Evolutionary conservation across 2,797 vertebrate species (phyloP).

Genomic region (Tadarida brasiliensis): DNA sequence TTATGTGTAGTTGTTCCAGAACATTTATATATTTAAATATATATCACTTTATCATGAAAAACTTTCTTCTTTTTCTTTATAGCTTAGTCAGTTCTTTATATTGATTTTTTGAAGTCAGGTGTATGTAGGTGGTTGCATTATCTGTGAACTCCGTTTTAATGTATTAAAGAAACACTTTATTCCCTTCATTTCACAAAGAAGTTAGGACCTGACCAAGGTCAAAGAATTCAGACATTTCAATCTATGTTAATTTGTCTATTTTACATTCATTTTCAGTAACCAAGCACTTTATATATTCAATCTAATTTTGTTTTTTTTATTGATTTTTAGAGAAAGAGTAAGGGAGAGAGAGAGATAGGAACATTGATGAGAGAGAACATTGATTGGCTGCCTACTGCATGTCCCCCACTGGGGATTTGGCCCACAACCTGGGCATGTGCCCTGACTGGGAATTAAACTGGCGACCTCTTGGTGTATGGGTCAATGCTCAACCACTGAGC

Average conservation of each 20-base stretch:
- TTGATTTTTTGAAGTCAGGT: not conserved
- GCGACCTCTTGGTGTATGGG: too few species aligned
- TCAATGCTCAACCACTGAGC: too few species aligned
- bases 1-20: not conserved
- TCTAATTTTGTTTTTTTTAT: not conserved
- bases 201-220: not conserved
- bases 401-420: too few species aligned
- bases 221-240: not conserved
- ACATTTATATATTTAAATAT: not conserved
- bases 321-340: too few species aligned
- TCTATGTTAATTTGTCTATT: not conserved
- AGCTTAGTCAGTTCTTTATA: not conserved
- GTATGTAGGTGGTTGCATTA: not conserved
- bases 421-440: too few species aligned
- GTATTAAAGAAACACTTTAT: not conserved
- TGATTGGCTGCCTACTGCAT: too few species aligned
- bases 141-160: not conserved
- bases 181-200: not conserved
- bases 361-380: too few species aligned
- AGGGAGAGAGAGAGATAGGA: too few species aligned
- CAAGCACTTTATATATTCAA: not conserved
- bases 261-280: not conserved
- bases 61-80: not conserved
- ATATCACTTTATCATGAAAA: not conserved
- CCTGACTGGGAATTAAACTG: too few species aligned